phyloP scores from a whole-genome alignment of 2,888 invertebrate species.

The Chydorus sphaericus region DNA sequence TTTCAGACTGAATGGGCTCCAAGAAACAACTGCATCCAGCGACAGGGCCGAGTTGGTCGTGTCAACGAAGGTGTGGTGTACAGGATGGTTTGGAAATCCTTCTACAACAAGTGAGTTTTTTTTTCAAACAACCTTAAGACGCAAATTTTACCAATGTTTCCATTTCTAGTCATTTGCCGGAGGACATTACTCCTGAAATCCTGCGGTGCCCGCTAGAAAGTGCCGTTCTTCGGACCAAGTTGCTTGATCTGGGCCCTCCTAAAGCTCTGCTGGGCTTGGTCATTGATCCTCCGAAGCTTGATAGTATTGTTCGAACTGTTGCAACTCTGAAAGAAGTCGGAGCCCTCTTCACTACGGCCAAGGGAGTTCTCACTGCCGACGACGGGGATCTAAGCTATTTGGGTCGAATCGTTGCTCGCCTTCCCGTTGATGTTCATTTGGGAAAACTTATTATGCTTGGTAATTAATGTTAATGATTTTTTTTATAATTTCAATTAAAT shows the following conservation, averaged over 20 bases:
- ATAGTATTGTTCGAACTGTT: conserved; percentile 64
- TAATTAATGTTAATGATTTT: neutral
- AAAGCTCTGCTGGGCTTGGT: conserved; percentile 68
- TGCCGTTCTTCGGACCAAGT: conserved; percentile 63
- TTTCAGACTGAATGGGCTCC: conserved; percentile 65
- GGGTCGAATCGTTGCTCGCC: conserved; percentile 61
- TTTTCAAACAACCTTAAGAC: conserved; percentile 28
- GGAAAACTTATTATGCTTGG: conserved; percentile 63
- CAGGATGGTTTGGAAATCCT: conserved; percentile 47
- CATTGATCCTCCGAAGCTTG: conserved; percentile 70
- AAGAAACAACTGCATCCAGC: conserved; percentile 72
- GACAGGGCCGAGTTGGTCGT: conserved; percentile 80
- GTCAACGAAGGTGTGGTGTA: conserved; percentile 73
- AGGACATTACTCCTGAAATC: conserved; percentile 57
- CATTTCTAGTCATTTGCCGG: conserved; percentile 30
- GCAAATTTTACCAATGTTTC: neutral
- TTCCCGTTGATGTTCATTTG: conserved; percentile 69
- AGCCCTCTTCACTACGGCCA: conserved; percentile 48
- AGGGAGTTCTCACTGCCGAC: conserved; percentile 33
- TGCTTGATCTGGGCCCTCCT: conserved; percentile 62
- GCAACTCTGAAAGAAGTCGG: conserved; percentile 77
- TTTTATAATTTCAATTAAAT: no score
- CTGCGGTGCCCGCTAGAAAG: conserved; percentile 63
- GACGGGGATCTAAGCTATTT: conserved; percentile 82
- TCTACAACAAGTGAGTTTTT: neutral